A percentile compares a stretch with the other conserved stretches of the same genome.
phyloP scores from a whole-genome alignment of 2,888 invertebrate genomes.

The Bugula neritina region DNA sequence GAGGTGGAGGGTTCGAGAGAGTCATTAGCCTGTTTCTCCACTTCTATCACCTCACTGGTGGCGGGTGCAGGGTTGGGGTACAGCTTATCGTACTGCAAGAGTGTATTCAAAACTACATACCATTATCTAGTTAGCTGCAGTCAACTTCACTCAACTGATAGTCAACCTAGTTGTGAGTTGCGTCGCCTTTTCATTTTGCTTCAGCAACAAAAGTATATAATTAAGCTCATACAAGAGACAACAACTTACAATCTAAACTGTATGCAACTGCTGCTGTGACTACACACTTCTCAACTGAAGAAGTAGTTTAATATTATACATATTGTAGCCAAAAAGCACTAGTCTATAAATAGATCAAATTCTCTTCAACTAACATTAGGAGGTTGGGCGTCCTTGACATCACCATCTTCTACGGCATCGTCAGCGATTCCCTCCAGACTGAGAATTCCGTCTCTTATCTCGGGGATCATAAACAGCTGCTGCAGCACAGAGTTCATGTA shows the following conservation, averaged over 20 bases:
- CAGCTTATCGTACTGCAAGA: slow-evolving; percentile 12
- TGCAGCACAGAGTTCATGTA: slow-evolving; percentile 99
- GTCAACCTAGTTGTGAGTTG: background rate
- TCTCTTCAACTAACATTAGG: slow-evolving; percentile 14
- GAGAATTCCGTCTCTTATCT: background rate
- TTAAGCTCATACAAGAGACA: too few relatives aligned
- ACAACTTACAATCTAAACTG: too few relatives aligned
- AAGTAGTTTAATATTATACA: too few relatives aligned
- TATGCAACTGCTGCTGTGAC: too few relatives aligned
- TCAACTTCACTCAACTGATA: background rate
- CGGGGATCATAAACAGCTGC: slow-evolving; percentile 58
- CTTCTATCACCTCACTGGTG: slow-evolving; percentile 9
- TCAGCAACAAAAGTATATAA: too few relatives aligned
- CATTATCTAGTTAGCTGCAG: background rate
- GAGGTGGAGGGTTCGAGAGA: background rate
- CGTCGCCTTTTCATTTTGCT: too few relatives aligned
- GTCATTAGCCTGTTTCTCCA: background rate
- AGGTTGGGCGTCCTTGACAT: background rate
- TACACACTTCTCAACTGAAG: too few relatives aligned
- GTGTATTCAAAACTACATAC: background rate
- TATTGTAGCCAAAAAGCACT: too few relatives aligned
- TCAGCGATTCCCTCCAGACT: slow-evolving; percentile 15
- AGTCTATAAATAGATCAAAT: too few relatives aligned
- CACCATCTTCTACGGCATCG: slow-evolving; percentile 24
- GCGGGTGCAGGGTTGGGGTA: background rate